A percentile compares a stretch with the other conserved stretches of the same genome.
These are phyloP conservation scores for Sitobion miscanthi DNA, from an alignment of 1,140 invertebrate species.

Conservation along the genomic window DNA sequence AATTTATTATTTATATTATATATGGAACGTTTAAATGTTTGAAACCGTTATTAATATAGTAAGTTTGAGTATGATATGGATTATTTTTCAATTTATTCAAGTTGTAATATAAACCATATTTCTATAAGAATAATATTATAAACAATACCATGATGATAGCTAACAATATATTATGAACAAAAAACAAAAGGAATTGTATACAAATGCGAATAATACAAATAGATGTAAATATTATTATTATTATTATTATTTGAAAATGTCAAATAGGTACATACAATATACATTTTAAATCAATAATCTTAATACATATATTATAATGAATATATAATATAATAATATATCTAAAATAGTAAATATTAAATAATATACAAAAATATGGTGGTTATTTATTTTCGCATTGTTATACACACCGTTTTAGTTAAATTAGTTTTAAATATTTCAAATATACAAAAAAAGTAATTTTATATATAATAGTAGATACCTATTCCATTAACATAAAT, in stretches of 20 bases:
- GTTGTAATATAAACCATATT: neutral
- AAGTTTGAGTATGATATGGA: neutral
- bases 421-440: slow-evolving; percentile 13
- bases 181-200: neutral
- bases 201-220: slow-evolving; percentile 1
- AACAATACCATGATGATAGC: neutral
- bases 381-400: neutral
- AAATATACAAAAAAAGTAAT: neutral
- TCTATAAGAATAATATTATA: neutral
- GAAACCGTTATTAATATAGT: neutral
- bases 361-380: slow-evolving; percentile 18
- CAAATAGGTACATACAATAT: neutral
- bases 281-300: neutral
- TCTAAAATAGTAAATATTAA: slow-evolving; percentile 7
- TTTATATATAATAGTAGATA: neutral
- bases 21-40: neutral
- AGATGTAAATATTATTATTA: neutral
- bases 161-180: neutral
- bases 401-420: slow-evolving; percentile 4
- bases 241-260: slow-evolving; percentile 19
- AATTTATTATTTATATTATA: neutral
- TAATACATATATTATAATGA: neutral
- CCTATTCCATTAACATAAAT: neutral
- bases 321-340: neutral
- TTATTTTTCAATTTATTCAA: neutral